Conservation (phyloP, 2,888 invertebrate genomes). For the Eupithecia subumbrata region DNA sequence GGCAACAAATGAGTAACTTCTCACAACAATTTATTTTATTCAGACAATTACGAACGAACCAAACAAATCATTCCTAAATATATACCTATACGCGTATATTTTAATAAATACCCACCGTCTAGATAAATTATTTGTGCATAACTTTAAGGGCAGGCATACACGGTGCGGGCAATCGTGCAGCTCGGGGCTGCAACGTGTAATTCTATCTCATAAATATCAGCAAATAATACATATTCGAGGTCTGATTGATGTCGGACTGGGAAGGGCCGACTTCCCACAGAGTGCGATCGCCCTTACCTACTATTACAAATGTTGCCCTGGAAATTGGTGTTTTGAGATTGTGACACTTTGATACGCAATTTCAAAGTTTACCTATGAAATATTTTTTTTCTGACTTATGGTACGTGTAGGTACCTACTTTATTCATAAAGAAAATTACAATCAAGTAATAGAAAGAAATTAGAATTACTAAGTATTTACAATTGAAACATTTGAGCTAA, state of each 20-base stretch:
- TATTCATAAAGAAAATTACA: too few species aligned
- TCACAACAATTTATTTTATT: constrained; percentile 12
- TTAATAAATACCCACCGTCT: constrained; percentile 21
- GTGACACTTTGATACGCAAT: not conserved
- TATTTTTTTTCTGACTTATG: too few species aligned
- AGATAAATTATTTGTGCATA: constrained; percentile 33
- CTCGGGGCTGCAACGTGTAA: constrained; percentile 54
- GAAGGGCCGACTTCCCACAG: constrained; percentile 39
- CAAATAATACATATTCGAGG: constrained; percentile 63
- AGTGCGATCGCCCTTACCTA: constrained; percentile 30
- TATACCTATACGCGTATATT: constrained; percentile 6
- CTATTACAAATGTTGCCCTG: not conserved
- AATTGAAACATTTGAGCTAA: too few species aligned
- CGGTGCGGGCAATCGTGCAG: constrained; percentile 38
- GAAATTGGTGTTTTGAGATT: not conserved
- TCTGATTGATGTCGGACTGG: constrained; percentile 57
- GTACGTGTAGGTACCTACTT: too few species aligned
- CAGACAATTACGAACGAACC: not conserved
- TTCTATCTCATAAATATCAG: constrained; percentile 65
- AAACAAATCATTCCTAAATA: constrained; percentile 15
- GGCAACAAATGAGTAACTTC: not conserved
- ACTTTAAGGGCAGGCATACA: constrained; percentile 33
- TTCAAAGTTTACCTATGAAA: not conserved
- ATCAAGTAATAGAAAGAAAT: too few species aligned
- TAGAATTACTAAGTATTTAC: too few species aligned